Evolutionary conservation across 2,797 vertebrate species (phyloP).

Genomic region (Prionace glauca): DNA sequence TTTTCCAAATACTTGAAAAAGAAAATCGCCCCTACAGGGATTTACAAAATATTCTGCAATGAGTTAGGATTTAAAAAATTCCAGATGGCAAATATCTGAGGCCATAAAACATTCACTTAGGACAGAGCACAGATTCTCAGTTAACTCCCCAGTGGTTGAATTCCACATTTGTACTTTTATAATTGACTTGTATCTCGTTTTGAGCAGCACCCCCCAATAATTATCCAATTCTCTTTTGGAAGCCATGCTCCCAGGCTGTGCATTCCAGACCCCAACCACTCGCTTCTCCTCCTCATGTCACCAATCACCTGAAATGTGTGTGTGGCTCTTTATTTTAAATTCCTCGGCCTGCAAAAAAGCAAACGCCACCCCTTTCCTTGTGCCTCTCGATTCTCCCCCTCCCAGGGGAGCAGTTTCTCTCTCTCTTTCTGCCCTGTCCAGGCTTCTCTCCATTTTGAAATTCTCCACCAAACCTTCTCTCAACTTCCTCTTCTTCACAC

Average conservation of each 20-base stretch:
- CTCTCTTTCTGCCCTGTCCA: background rate
- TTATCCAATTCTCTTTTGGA: background rate
- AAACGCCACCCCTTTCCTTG: too few relatives aligned
- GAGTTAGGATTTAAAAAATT: background rate
- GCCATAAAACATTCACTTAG: background rate
- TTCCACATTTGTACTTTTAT: background rate
- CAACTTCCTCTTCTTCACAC: too few relatives aligned
- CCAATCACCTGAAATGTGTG: background rate
- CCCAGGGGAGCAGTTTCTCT: background rate
- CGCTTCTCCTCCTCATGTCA: background rate
- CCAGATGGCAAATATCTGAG: background rate
- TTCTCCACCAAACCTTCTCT: too few relatives aligned
- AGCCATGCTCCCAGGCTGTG: too few relatives aligned
- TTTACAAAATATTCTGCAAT: background rate
- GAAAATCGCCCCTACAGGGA: background rate
- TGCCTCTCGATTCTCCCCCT: background rate
- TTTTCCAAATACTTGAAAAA: background rate
- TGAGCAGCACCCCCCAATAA: background rate
- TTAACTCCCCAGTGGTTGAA: background rate
- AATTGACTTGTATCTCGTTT: background rate
- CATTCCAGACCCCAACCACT: background rate
- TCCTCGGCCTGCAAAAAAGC: too few relatives aligned
- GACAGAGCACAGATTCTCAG: background rate
- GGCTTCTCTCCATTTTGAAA: background rate
- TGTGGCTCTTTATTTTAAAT: too few relatives aligned